These are phyloP conservation scores for Perca flavescens DNA, from an alignment of 2,113 vertebrate species.

Conservation along the genomic window DNA sequence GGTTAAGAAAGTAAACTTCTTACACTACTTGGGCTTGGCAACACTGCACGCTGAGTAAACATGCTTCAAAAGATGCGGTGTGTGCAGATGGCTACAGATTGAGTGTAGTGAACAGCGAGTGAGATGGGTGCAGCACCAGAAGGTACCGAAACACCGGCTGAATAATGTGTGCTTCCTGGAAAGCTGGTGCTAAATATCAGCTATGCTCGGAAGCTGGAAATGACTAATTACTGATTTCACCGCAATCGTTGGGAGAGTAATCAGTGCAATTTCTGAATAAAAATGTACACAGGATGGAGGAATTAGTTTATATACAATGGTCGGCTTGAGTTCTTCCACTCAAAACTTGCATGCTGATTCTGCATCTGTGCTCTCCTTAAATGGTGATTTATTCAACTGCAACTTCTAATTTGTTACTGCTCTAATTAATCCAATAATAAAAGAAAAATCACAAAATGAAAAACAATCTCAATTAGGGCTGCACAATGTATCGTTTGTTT, in stretches of 20 bases:
- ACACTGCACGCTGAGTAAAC: slow-evolving; percentile 26
- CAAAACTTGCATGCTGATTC: neutral
- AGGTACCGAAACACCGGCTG: slow-evolving; percentile 37
- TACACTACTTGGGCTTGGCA: neutral
- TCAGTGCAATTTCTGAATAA: slow-evolving; percentile 8
- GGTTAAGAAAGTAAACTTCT: slow-evolving; percentile 32
- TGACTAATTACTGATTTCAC: slow-evolving; percentile 35
- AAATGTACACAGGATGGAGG: neutral
- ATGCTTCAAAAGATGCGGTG: slow-evolving; percentile 20
- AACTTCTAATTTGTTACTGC: neutral
- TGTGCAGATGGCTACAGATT: slow-evolving; percentile 46
- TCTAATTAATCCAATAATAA: neutral
- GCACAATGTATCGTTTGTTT: too few species aligned
- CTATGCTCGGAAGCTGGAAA: slow-evolving; percentile 56
- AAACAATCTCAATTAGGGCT: too few species aligned
- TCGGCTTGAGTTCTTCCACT: neutral
- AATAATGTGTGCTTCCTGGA: slow-evolving; percentile 33
- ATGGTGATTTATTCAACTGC: neutral
- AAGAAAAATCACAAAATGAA: too few species aligned
- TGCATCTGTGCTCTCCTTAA: neutral
- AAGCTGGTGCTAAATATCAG: slow-evolving; percentile 34
- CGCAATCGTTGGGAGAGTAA: slow-evolving; percentile 17
- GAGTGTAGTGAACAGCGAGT: slow-evolving; percentile 33
- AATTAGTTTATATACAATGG: neutral
- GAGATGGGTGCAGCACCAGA: slow-evolving; percentile 49